Evolutionary conservation across 2,797 vertebrate species (phyloP).

Genomic region (Pantherophis vulpinus): DNA sequence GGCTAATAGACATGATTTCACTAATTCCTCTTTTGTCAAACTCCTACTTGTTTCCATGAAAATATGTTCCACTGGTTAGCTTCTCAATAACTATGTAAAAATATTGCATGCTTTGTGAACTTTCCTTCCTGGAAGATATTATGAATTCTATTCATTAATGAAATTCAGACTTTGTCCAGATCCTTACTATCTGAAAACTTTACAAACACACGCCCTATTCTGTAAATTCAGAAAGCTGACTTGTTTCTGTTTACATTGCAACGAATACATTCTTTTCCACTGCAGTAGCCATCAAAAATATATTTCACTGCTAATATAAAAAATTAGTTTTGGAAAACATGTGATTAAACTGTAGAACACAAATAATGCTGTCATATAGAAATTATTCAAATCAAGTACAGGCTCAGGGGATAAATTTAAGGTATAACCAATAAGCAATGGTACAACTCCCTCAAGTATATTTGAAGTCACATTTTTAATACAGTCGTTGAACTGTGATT

Average conservation of each 20-base stretch:
- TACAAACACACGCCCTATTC: constrained; percentile 41
- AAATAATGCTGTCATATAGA: neutral
- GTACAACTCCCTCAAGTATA: neutral
- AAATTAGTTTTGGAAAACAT: neutral
- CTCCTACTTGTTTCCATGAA: neutral
- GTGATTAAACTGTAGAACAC: neutral
- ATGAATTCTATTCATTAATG: constrained; percentile 52
- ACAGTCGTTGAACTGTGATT: neutral
- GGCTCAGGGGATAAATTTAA: neutral
- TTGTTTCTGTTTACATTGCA: constrained; percentile 43
- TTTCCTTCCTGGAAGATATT: constrained; percentile 18
- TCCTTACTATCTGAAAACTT: constrained; percentile 47
- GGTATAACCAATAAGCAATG: neutral
- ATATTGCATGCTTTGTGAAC: neutral
- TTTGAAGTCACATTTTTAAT: neutral
- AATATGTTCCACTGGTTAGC: neutral
- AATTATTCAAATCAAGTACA: neutral
- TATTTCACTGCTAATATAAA: constrained; percentile 30
- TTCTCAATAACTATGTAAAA: neutral
- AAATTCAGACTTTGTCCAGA: constrained; percentile 39
- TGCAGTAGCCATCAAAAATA: constrained; percentile 11
- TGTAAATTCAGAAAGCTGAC: constrained; percentile 36
- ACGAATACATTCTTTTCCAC: constrained; percentile 16
- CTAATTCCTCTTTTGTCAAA: neutral
- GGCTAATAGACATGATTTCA: neutral